Base-by-base conservation (phyloP, 1,140 invertebrate genomes). In the Bilobella aurantiaca region DNA sequence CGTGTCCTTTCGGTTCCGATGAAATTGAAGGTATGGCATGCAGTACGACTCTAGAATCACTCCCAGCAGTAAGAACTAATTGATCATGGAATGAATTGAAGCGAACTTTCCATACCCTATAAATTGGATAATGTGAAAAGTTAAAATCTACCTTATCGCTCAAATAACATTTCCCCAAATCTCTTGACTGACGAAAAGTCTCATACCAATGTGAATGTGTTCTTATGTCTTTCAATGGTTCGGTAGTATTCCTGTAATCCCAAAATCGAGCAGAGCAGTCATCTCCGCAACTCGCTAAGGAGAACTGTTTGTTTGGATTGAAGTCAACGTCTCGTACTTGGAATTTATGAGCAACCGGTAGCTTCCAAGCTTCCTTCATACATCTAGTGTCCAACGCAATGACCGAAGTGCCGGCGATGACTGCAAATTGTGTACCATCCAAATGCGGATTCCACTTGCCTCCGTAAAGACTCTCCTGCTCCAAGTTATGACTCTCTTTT, bases 41-140 rank as follows among this genome's bases (percentile, higher is more conserved):
- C 32, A 98, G 79, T 72, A 96, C 82, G 0, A 97, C 94, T 72
- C 91, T 80, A 21, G 90, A 91, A 78, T 99, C 96, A 74, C 92
- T 96, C 74, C 93, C 95, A 29, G 92, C 90, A 3, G 93, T 91
- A 60, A 98, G 78, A n/a, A 99, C 79, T 21, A 99, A 79, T 78
- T 98, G 94, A 77, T 99, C 96, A 78, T 98, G 95, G 76, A 94
- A 96, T 69, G 87, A 88, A 80, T 99, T 98, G 74, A 93, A 98
- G 49, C 89, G 82, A 1, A 96, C 90, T 61, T 84, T 87, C 93
- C 93, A 97, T 18, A 96, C 86, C 87, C 87, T 88, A 61, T 12
- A 70, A 77, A 60, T 75, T 69, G 65, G 70, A 57, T 8, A 5
- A 57, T 23, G 23, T 12, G 8, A 57, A 57, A 14, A 8, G 5